Evolutionary conservation across 2,797 vertebrate species (phyloP).

Genomic region (Atherinosoma microstoma): DNA sequence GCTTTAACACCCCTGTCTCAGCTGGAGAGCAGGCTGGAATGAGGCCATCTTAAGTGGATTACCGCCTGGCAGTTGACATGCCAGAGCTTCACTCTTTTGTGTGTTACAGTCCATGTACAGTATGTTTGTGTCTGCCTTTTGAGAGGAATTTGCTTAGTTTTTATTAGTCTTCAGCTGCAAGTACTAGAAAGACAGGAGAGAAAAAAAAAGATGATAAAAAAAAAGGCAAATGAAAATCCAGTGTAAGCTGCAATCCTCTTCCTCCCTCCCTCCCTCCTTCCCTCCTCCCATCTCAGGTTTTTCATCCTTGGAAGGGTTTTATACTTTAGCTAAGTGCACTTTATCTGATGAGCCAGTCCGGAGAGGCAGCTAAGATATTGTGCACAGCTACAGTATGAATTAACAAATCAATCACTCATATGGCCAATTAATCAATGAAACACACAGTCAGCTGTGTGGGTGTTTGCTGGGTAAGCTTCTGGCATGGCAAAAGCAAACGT

Average conservation of each 20-base stretch:
- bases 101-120: slow-evolving; percentile 14
- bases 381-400: slow-evolving; percentile 66
- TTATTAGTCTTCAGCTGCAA: slow-evolving; percentile 37
- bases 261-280: slow-evolving; percentile 3
- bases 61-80: slow-evolving; percentile 22
- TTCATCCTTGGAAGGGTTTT: slow-evolving; percentile 55
- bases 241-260: slow-evolving; percentile 24
- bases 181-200: slow-evolving; percentile 41
- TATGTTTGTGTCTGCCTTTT: slow-evolving; percentile 8
- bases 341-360: slow-evolving; percentile 74
- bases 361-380: slow-evolving; percentile 55
- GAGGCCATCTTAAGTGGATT: slow-evolving; percentile 58
- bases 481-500: slow-evolving; percentile 28
- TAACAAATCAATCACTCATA: slow-evolving; percentile 73
- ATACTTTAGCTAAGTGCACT: slow-evolving; percentile 77
- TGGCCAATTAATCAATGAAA: slow-evolving; percentile 65
- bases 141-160: slow-evolving; percentile 9
- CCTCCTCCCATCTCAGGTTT: slow-evolving; percentile 21
- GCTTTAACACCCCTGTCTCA: slow-evolving; percentile 32
- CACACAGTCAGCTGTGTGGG: slow-evolving; percentile 49
- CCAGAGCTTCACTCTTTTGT: slow-evolving; percentile 8
- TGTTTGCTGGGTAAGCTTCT: slow-evolving; percentile 61
- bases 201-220: slow-evolving; percentile 15
- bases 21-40: slow-evolving; percentile 38
- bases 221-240: slow-evolving; percentile 49